phyloP scores from a whole-genome alignment of 2,888 invertebrate species.

The Mythimna lalbum region DNA sequence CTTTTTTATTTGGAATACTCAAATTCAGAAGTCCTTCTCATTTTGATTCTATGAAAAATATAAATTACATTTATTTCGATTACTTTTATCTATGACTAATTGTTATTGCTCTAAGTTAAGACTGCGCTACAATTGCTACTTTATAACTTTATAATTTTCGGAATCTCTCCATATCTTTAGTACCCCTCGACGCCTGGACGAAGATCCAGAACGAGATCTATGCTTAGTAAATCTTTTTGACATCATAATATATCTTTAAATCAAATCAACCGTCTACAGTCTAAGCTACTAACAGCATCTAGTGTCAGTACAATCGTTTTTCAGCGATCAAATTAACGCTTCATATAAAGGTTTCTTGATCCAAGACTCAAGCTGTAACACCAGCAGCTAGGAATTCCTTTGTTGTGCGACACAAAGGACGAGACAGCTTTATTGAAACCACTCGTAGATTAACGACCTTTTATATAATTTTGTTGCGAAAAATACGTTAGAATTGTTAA shows the following conservation, averaged over 20 bases:
- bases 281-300: slow-evolving; percentile 14
- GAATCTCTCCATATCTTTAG: neutral
- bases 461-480: slow-evolving; percentile 43
- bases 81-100: neutral
- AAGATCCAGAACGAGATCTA: no score
- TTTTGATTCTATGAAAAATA: no score
- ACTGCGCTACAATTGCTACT: no score
- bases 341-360: slow-evolving; percentile 49
- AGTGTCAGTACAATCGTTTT: slow-evolving; percentile 10
- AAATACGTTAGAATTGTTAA: neutral
- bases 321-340: slow-evolving; percentile 63
- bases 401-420: slow-evolving; percentile 67
- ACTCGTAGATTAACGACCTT: slow-evolving; percentile 48
- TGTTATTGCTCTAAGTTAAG: neutral
- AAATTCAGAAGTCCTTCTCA: no score
- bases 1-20: no score
- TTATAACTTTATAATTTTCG: no score
- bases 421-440: slow-evolving; percentile 66
- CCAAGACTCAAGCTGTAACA: slow-evolving; percentile 35
- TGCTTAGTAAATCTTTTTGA: no score
- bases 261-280: slow-evolving; percentile 10
- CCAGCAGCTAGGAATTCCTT: slow-evolving; percentile 59
- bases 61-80: no score
- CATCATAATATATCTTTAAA: slow-evolving; percentile 1
- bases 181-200: no score